Evolutionary conservation across 30 jellyfish, hydroid and myxozoan genomes (phyloP).

Genomic region (Hydra vulgaris): DNA sequence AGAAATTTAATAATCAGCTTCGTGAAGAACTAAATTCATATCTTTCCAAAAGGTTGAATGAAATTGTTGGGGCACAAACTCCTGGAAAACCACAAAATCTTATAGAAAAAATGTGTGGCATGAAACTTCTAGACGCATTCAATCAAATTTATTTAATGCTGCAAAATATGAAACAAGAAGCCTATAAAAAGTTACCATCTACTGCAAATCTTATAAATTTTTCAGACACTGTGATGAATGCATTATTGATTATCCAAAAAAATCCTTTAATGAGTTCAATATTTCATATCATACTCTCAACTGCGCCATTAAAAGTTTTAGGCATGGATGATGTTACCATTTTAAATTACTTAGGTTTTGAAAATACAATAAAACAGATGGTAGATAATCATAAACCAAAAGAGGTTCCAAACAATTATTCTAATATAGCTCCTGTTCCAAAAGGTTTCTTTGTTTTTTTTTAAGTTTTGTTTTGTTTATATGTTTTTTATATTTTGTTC

Average conservation of each 20-base stretch:
- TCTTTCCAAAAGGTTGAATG: neutral
- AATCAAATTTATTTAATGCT: slow-evolving; percentile 13
- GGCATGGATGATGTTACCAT: slow-evolving; percentile 45
- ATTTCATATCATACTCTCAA: slow-evolving; percentile 57
- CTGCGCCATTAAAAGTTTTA: slow-evolving; percentile 41
- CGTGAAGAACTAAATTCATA: slow-evolving; percentile 6
- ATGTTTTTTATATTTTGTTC: too few relatives aligned
- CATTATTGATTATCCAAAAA: slow-evolving; percentile 24
- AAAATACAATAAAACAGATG: slow-evolving; percentile 3
- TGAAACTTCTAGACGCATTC: slow-evolving; percentile 17
- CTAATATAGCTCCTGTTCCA: neutral
- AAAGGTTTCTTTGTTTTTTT: neutral
- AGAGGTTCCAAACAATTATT: neutral
- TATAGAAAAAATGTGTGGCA: slow-evolving; percentile 16
- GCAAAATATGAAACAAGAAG: slow-evolving; percentile 28
- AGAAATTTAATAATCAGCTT: slow-evolving; percentile 19
- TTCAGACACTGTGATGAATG: slow-evolving; percentile 31
- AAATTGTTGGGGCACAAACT: neutral
- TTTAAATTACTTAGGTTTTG: slow-evolving; percentile 48
- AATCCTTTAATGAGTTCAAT: slow-evolving; percentile 34
- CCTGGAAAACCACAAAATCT: slow-evolving; percentile 27
- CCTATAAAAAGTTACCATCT: slow-evolving; percentile 24
- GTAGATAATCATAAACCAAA: neutral
- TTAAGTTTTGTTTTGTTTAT: too few relatives aligned
- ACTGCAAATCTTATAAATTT: slow-evolving; percentile 31